Conservation (phyloP, 2,113 vertebrate species). For the Stigmatopora argus region DNA sequence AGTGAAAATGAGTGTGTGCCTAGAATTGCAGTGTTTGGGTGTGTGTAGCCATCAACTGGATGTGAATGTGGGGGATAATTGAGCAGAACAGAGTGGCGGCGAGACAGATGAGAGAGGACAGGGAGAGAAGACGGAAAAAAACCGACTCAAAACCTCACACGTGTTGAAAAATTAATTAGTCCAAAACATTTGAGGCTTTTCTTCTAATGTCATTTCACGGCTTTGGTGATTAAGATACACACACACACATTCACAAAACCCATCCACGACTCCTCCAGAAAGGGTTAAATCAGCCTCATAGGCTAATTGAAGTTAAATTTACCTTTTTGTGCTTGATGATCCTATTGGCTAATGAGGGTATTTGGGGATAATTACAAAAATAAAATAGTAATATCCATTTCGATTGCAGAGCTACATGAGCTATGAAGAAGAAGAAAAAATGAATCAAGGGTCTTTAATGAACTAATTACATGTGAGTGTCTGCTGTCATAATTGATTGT, state of each 20-base stretch:
- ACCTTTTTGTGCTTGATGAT: constrained; percentile 68
- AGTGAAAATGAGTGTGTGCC: constrained; percentile 10
- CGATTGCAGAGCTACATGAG: constrained; percentile 40
- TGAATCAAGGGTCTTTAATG: constrained; percentile 60
- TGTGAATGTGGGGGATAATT: constrained; percentile 44
- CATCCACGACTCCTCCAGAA: constrained; percentile 41
- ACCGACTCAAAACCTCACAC: constrained; percentile 34
- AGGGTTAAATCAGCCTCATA: constrained; percentile 45
- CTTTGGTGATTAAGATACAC: constrained; percentile 50
- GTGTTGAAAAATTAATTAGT: constrained; percentile 67
- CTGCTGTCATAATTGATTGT: constrained; percentile 66
- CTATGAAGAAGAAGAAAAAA: constrained; percentile 35
- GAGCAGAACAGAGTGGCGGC: constrained; percentile 44
- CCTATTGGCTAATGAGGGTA: constrained; percentile 63
- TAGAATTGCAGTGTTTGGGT: constrained; percentile 23
- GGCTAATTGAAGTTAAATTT: constrained; percentile 70
- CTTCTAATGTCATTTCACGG: constrained; percentile 60
- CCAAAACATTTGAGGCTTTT: constrained; percentile 56
- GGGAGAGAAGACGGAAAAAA: constrained; percentile 17
- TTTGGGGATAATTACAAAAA: constrained; percentile 68
- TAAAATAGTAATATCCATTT: constrained; percentile 65
- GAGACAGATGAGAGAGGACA: constrained; percentile 47
- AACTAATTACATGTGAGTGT: constrained; percentile 70
- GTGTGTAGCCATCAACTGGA: constrained; percentile 20
- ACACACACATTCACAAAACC: constrained; percentile 14